phyloP scores from a whole-genome alignment of 92 coral and sea anemone genomes.

The Palythoa caribaeorum region DNA sequence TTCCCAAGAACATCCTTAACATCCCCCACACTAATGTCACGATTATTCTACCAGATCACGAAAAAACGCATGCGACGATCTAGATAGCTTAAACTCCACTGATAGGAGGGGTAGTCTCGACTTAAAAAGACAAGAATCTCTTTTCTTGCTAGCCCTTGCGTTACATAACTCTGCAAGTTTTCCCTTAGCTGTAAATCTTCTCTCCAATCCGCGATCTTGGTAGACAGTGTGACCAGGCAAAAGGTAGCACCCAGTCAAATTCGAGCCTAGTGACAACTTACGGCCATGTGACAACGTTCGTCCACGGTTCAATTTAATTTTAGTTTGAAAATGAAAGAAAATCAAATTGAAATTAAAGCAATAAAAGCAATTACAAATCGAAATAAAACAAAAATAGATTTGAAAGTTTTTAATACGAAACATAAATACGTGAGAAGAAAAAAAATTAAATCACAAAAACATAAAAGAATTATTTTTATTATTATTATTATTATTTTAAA shows the following conservation, averaged over 20 bases:
- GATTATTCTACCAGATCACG: conserved; percentile 20
- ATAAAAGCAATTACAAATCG: conserved; percentile 31
- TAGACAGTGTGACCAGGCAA: conserved; percentile 1
- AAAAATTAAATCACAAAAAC: background rate
- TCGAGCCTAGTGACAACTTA: background rate
- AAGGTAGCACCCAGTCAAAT: background rate
- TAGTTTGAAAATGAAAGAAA: conserved; percentile 5
- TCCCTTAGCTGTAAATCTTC: conserved; percentile 21
- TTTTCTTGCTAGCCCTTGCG: background rate
- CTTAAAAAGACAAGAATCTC: conserved; percentile 16
- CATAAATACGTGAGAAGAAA: background rate
- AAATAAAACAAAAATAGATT: conserved; percentile 10
- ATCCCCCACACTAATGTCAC: conserved; percentile 7
- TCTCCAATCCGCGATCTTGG: conserved; percentile 15
- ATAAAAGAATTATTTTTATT: background rate
- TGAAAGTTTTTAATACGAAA: background rate
- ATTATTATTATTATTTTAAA: background rate
- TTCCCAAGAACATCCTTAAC: background rate
- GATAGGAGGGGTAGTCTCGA: conserved; percentile 17
- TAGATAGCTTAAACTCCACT: conserved; percentile 10
- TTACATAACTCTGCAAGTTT: conserved; percentile 14
- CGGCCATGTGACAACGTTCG: conserved; percentile 18
- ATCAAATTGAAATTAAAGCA: conserved; percentile 8
- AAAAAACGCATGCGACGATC: background rate
- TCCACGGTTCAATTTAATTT: background rate